Evolutionary conservation across 2,797 vertebrate genomes (phyloP), one percentile per base, ranked within the genome.

Genomic region (Anabacerthia variegaticeps): DNA sequence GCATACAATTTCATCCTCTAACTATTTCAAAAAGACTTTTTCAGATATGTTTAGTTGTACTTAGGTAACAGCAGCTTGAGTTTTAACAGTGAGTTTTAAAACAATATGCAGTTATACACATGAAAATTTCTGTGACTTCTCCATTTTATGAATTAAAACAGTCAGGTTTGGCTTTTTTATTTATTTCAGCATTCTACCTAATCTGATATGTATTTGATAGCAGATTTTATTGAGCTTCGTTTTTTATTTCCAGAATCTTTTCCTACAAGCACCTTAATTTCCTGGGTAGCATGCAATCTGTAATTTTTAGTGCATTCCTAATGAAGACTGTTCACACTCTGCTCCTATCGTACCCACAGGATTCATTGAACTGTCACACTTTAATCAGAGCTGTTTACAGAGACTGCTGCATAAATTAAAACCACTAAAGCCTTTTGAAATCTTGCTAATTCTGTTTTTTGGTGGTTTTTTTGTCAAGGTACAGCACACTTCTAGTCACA

Each of bases 201-300:
- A 14, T 54, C 24, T 15, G 23, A 41, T 59, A 63, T 32, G 24
- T 65, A 74, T 56, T 27, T 28, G 39, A 78, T 26, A 86, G 51
- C 23, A 90, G 62, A 69, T 0, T 83, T 92, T 59, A 85, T 27
- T 62, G 73, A 76, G 12, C 17, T 61, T 9, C 43, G 21, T 0
- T 51, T 75, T 91, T 74, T 72, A 62, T 84, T 86, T 92, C 24
- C 66, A 85, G 43, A 82, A 37, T 78, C 28, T 71, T 79, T 67
- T 66, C 48, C 30, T 66, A 32, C 34, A 79, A 84, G 32, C 13
- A 67, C n/a, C 43, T 85, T 89, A 81, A 90, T 92, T 95, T 96
- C 88, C 94, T 94, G 73, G 62, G 62, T 78, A 63, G 5, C 3
- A 8, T 61, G 21, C 82, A 72, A 92, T 84, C 36, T 91, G 22